A percentile compares a stretch with the other conserved stretches of the same genome.
phyloP scores from a whole-genome alignment of 2,113 vertebrate species.

The Peromyscus polionotus region DNA sequence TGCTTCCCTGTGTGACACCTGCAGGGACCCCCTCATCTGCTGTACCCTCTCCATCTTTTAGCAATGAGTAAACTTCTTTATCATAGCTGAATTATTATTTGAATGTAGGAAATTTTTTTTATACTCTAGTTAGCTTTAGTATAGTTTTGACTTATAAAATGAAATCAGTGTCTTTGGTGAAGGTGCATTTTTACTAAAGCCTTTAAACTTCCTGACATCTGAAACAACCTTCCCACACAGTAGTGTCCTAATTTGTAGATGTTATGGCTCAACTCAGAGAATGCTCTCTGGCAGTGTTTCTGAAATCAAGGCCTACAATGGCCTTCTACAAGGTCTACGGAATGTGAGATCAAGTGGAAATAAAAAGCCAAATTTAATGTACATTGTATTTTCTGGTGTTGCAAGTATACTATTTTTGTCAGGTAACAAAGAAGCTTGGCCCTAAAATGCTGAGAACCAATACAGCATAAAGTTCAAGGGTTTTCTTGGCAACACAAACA shows the following conservation, averaged over 20 bases:
- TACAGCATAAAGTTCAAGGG: background rate
- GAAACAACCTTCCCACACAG: background rate
- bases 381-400: background rate
- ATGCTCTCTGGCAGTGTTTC: background rate
- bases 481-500: background rate
- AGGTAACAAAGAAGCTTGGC: background rate
- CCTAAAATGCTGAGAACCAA: background rate
- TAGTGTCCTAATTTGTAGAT: background rate
- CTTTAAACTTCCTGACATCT: slow-evolving; percentile 1
- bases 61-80: background rate
- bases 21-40: background rate
- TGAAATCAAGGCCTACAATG: background rate
- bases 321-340: background rate
- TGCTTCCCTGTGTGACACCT: too few relatives aligned
- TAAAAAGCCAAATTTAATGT: background rate
- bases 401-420: background rate
- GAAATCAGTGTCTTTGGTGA: background rate
- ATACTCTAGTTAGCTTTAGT: background rate
- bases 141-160: background rate
- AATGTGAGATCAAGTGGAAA: background rate
- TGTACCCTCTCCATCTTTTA: background rate
- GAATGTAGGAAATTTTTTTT: background rate
- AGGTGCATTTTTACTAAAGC: background rate
- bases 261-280: background rate
- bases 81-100: background rate